Percentiles rank a stretch among this genome's conserved stretches.
Conservation (phyloP, 37 sponge, comb jelly and placozoan genomes). For the Oopsacas minuta region DNA sequence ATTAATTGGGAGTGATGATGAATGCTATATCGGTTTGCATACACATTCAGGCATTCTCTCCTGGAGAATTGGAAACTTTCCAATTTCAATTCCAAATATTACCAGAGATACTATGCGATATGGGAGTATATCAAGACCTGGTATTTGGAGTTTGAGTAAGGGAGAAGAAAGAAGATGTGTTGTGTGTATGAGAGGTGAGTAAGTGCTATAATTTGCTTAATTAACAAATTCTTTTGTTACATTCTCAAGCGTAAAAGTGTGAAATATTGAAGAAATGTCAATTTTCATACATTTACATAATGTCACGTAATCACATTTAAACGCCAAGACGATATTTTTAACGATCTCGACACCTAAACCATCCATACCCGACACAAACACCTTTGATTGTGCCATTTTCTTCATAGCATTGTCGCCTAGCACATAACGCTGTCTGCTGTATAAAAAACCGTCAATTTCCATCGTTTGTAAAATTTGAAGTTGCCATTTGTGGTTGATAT, state of each 20-base stretch:
- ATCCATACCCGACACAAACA: slow-evolving; percentile 71
- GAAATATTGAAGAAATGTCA: too few relatives aligned
- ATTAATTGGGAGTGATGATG: background rate
- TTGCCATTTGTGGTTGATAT: background rate
- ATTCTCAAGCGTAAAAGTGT: too few relatives aligned
- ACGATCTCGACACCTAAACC: slow-evolving; percentile 83
- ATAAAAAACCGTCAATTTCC: slow-evolving; percentile 70
- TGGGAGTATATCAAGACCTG: background rate
- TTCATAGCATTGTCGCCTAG: slow-evolving; percentile 84
- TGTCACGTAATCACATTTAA: too few relatives aligned
- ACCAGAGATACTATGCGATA: background rate
- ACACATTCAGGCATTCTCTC: background rate
- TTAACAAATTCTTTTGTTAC: background rate
- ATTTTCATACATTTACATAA: too few relatives aligned
- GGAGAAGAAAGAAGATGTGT: background rate
- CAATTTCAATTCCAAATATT: background rate
- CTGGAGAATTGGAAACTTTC: background rate
- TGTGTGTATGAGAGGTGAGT: background rate
- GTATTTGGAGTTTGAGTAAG: background rate
- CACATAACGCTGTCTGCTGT: slow-evolving; percentile 87
- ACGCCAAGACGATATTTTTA: slow-evolving; percentile 63
- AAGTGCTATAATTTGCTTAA: background rate
- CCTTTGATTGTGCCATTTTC: slow-evolving; percentile 56
- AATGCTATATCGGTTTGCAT: background rate
- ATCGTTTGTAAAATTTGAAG: slow-evolving; percentile 12